phyloP scores from a whole-genome alignment of 2,888 invertebrate species.

The Zhengitettix transpicula region DNA sequence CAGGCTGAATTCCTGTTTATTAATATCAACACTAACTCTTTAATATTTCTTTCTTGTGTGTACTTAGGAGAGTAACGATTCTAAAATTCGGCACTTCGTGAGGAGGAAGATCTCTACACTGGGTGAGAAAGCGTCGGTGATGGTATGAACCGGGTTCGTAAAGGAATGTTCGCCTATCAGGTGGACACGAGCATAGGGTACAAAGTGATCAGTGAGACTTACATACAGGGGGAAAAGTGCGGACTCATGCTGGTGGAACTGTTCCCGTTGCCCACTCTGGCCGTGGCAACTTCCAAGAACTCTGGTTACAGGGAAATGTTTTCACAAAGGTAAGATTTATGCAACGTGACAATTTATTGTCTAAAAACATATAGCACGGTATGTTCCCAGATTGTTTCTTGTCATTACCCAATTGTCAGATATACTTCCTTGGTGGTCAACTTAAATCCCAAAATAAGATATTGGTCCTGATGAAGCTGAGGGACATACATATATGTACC shows the following conservation, averaged over 20 bases:
- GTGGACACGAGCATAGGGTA: conserved; percentile 10
- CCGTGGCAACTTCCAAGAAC: conserved; percentile 34
- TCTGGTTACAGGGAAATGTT: conserved; percentile 36
- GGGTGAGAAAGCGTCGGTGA: conserved; percentile 36
- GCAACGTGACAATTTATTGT: no score
- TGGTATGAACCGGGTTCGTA: conserved; percentile 36
- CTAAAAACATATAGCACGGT: no score
- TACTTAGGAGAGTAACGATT: conserved; percentile 44
- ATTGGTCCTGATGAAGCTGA: no score
- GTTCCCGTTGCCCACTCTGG: conserved; percentile 37
- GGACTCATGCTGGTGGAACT: conserved; percentile 23
- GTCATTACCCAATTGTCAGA: no score
- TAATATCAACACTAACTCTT: no score
- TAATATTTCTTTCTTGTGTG: neutral
- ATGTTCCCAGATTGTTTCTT: no score
- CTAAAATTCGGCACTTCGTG: conserved; percentile 42
- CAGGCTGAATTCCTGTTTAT: no score
- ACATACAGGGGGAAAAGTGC: conserved; percentile 11
- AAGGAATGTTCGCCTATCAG: conserved; percentile 40
- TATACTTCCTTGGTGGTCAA: no score
- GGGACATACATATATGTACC: no score
- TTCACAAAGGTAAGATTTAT: conserved; percentile 5
- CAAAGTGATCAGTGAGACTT: conserved; percentile 13
- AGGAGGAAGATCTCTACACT: conserved; percentile 44
- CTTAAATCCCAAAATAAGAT: no score